These are phyloP conservation scores for Pitta sordida DNA, from an alignment of 2,113 vertebrate species.

Conservation along the genomic window DNA sequence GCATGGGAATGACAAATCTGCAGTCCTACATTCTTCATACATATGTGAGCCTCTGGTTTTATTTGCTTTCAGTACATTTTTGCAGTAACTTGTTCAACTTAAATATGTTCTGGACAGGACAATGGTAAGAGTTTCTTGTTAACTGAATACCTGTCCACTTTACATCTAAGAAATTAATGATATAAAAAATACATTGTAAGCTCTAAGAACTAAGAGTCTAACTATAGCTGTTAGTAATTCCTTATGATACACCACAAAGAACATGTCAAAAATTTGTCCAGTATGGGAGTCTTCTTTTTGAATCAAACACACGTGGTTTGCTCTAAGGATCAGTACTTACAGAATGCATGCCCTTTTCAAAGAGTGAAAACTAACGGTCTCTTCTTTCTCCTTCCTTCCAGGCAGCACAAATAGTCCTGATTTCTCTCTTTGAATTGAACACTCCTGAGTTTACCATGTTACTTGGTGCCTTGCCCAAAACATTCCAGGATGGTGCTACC, in stretches of 20 bases:
- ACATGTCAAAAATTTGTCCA: not conserved
- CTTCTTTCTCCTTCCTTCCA: conserved; percentile 51
- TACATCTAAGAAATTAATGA: not conserved
- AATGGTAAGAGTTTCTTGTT: not conserved
- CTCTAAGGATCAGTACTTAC: not conserved
- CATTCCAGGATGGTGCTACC: conserved; percentile 98
- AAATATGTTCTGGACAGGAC: not conserved
- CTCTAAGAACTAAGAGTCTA: not conserved
- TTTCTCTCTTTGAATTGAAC: conserved; percentile 95
- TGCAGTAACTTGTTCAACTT: not conserved
- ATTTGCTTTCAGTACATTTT: not conserved
- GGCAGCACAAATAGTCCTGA: conserved; percentile 97
- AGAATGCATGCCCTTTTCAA: not conserved
- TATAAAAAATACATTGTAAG: not conserved
- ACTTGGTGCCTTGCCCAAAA: conserved; percentile 97
- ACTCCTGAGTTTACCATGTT: conserved; percentile 99
- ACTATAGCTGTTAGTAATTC: not conserved
- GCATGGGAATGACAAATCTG: not conserved
- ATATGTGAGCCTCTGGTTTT: not conserved
- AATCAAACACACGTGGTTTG: not conserved
- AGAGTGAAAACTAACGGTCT: not conserved
- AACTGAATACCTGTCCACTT: not conserved
- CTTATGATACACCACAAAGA: not conserved
- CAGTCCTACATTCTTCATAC: not conserved
- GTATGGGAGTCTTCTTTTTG: not conserved